Evolutionary conservation across 2,797 vertebrate genomes (phyloP).

Genomic region (Acanthurus leucopareius): DNA sequence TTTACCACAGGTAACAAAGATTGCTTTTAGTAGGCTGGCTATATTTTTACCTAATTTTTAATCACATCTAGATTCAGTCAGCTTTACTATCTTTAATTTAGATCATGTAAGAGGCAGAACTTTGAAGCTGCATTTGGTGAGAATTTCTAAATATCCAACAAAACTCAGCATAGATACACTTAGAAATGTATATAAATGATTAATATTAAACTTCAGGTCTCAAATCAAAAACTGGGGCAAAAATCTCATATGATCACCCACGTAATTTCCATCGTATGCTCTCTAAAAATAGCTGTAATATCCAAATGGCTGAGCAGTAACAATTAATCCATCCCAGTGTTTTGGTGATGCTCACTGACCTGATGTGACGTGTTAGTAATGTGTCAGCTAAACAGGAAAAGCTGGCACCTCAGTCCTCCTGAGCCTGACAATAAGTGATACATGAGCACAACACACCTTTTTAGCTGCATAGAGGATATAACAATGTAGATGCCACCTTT

Average conservation of each 20-base stretch:
- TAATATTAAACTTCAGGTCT: not conserved
- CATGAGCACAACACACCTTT: conserved; percentile 12
- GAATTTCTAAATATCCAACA: not conserved
- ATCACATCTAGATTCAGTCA: not conserved
- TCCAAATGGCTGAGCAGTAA: conserved; percentile 62
- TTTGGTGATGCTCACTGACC: conserved; percentile 59
- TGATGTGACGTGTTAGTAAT: conserved; percentile 37
- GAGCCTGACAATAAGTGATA: not conserved
- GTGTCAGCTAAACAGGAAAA: conserved; percentile 23
- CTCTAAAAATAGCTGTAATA: conserved; percentile 63
- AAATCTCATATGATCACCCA: not conserved
- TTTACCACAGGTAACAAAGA: not conserved
- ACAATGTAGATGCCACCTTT: conserved; percentile 8
- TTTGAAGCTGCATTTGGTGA: no score
- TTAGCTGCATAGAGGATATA: conserved; percentile 2
- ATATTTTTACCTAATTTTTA: not conserved
- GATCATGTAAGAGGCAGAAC: no score
- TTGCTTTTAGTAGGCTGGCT: no score
- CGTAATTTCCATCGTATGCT: conserved; percentile 24
- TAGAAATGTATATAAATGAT: not conserved
- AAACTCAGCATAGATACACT: not conserved
- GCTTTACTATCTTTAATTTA: not conserved
- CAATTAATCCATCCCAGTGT: conserved; percentile 62
- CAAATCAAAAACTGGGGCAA: conserved; percentile 1
- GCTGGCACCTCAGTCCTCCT: conserved; percentile 19